Percentiles rank a stretch among this genome's conserved stretches.
Conservation (phyloP, 23 tunicate species). For the Aplidium turbinatum region DNA sequence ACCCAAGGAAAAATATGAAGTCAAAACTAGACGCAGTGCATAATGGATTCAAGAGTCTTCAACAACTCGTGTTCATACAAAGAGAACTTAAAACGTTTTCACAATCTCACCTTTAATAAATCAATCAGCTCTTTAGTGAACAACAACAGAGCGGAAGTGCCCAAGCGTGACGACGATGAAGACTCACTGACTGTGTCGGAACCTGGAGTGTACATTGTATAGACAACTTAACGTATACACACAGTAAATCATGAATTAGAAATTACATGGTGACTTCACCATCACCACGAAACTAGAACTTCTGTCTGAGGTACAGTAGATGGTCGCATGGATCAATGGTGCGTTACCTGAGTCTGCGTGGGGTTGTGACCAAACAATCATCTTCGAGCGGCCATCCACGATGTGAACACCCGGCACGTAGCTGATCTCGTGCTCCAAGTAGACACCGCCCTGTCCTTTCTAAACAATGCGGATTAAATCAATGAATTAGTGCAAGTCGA, state of each 20-base stretch:
- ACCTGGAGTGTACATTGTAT: conserved; percentile 21
- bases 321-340: neutral
- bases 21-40: neutral
- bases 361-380: conserved; percentile 79
- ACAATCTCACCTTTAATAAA: conserved; percentile 74
- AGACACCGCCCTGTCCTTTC: conserved; percentile 77
- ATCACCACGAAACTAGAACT: no score
- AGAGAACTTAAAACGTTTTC: neutral
- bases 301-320: no score
- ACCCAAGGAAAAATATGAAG: neutral
- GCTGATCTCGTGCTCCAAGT: conserved; percentile 68
- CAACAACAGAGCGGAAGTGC: conserved; percentile 46
- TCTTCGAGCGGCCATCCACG: conserved; percentile 41
- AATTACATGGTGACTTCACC: no score
- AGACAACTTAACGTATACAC: no score
- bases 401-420: conserved; percentile 90
- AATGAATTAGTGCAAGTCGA: no score
- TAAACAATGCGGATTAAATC: no score
- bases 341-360: conserved; percentile 48
- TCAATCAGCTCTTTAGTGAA: conserved; percentile 61
- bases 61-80: neutral
- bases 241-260: no score
- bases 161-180: conserved; percentile 51
- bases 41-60: neutral
- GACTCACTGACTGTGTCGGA: conserved; percentile 71